A percentile compares a stretch with the other conserved stretches of the same genome.
Conservation (phyloP, 2,888 invertebrate species). For the Phyllotreta cruciferae region DNA sequence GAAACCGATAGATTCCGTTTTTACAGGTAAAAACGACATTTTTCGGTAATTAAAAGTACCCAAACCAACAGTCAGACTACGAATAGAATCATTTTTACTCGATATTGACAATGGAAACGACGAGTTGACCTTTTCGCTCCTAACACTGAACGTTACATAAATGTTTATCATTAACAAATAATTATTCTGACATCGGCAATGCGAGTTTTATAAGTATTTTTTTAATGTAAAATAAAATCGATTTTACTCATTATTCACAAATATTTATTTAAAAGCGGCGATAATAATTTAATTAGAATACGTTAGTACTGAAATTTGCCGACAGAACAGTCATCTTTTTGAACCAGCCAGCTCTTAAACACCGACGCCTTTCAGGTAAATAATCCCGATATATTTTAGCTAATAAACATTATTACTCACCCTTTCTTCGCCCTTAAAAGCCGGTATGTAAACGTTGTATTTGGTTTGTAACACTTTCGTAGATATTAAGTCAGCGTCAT, state of each 20-base stretch:
- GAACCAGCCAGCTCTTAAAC: no score
- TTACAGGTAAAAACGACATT: not conserved
- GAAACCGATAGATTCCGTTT: no score
- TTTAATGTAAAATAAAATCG: slow-evolving; percentile 4
- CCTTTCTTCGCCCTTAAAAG: slow-evolving; percentile 44
- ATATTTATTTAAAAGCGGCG: not conserved
- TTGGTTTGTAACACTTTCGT: slow-evolving; percentile 46
- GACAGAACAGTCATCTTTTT: no score
- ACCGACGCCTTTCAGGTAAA: not conserved
- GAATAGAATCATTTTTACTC: not conserved
- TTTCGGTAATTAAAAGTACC: not conserved
- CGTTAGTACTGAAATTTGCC: no score
- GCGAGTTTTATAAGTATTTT: not conserved
- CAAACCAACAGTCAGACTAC: not conserved
- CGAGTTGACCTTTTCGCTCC: slow-evolving; percentile 40
- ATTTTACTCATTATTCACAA: not conserved
- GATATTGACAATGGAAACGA: slow-evolving; percentile 20
- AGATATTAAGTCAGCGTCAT: slow-evolving; percentile 42
- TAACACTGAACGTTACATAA: slow-evolving; percentile 39
- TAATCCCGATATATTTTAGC: slow-evolving; percentile 3
- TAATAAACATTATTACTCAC: slow-evolving; percentile 33
- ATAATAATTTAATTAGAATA: no score
- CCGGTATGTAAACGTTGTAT: slow-evolving; percentile 46
- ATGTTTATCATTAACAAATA: slow-evolving; percentile 43
- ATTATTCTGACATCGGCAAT: slow-evolving; percentile 30